These are phyloP conservation scores for Hydrozoanthus gracilis DNA, from an alignment of 92 coral and sea anemone species.

Conservation along the genomic window DNA sequence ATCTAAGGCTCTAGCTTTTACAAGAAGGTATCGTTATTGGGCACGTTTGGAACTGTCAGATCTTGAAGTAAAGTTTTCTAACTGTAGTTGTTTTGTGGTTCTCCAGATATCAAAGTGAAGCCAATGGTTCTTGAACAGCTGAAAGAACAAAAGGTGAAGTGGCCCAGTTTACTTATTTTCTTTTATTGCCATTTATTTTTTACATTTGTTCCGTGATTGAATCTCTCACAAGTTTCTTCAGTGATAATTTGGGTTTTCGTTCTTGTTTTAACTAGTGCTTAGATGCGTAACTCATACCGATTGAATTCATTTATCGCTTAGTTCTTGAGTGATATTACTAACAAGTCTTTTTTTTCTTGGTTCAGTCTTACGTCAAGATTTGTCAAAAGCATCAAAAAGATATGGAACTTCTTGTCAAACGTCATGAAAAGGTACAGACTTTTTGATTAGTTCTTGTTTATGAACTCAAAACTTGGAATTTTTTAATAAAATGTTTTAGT, in stretches of 20 bases:
- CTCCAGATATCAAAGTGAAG: constrained; percentile 80
- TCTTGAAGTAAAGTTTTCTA: no score
- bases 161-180: neutral
- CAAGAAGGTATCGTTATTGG: no score
- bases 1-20: no score
- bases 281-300: no score
- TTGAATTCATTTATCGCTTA: neutral
- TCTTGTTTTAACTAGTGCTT: no score
- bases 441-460: neutral
- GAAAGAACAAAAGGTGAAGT: constrained; percentile 84
- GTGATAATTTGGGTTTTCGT: neutral
- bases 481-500: no score
- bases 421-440: constrained; percentile 81
- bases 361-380: constrained; percentile 71
- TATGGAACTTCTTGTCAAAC: constrained; percentile 78
- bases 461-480: neutral
- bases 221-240: neutral
- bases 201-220: neutral
- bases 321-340: neutral
- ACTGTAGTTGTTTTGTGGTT: no score
- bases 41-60: no score
- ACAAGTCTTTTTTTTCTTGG: neutral
- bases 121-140: constrained; percentile 80
- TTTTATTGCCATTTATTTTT: no score
- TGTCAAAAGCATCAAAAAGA: constrained; percentile 86